phyloP scores from a whole-genome alignment of 2,888 invertebrate genomes.

The Dichetophora obliterata region DNA sequence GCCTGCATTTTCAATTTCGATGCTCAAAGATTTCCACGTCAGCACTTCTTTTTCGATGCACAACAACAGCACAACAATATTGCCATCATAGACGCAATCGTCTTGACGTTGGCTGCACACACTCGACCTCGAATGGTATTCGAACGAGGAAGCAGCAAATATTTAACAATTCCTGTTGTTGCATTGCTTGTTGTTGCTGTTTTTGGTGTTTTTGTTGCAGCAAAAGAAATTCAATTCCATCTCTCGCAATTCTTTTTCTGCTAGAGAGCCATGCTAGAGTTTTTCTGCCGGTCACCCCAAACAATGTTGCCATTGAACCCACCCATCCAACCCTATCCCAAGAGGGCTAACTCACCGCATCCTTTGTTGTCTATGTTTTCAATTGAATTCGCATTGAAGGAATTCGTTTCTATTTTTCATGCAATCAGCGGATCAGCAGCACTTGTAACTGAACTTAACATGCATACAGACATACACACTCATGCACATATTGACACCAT shows the following conservation, averaged over 20 bases:
- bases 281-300: no score
- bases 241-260: not conserved
- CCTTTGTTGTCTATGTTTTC: not conserved
- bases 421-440: conserved; percentile 14
- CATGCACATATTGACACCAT: not conserved
- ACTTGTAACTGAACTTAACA: not conserved
- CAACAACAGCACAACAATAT: conserved; percentile 37
- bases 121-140: no score
- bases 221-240: no score
- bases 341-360: not conserved
- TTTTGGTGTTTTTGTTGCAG: no score
- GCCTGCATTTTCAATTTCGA: not conserved
- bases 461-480: not conserved
- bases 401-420: conserved; percentile 37
- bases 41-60: not conserved
- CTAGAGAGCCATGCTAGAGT: no score
- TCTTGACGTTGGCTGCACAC: not conserved
- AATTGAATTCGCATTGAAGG: conserved; percentile 25
- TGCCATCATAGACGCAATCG: conserved; percentile 35
- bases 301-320: no score
- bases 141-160: no score
- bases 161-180: no score
- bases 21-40: not conserved
- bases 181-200: no score
- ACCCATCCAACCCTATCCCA: not conserved